Base-by-base conservation (phyloP, 2,888 invertebrate genomes). In the Boloria euphrosyne region DNA sequence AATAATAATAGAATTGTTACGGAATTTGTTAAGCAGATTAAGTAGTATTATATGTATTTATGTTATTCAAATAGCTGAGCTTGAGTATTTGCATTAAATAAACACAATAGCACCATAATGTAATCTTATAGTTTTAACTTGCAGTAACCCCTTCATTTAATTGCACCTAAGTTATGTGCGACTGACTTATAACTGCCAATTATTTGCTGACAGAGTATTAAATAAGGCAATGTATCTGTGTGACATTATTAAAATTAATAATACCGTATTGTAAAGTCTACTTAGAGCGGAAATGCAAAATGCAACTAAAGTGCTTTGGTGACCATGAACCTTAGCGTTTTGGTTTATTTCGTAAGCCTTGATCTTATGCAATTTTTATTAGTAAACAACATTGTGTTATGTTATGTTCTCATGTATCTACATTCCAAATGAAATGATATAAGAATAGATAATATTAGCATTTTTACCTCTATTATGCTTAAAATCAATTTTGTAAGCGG, bases 331-430 rank as follows among this genome's bases (percentile, higher is more conserved):
- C 46, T 47, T 62, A 62, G 49, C 47, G 31, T 54, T 65, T 59
- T 62, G 50, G 62, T 68, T 65, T 59, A 65, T 51, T 54, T 62
- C 43, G 43, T 46, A 7, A 27, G 7, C 65, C 54, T 68, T 62
- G 65, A 58, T 61, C 61, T 62, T 67, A 65, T 55, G 52, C 50
- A 44, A 22, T 52, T 58, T 51, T 38, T 52, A 31, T 0, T 50
- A 51, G 17, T 60, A 51, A 38, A 16, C 14, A 17, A 16, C 46
- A 57, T 46, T 46, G 13, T 18, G 10, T 10, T 7, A 38, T 38
- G 7, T 38, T 7, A 31, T 7, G 6, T 31, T 31, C 6, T 31
- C 1, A 7, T 7, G 31, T 6, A 5, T 6, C 31, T 7, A 31
- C 2, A 31, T 31, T 31, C n/a, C 10, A 2, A 38, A 38, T 31